Evolutionary conservation across 2,888 invertebrate genomes (phyloP).

Genomic region (Athalia circularis): DNA sequence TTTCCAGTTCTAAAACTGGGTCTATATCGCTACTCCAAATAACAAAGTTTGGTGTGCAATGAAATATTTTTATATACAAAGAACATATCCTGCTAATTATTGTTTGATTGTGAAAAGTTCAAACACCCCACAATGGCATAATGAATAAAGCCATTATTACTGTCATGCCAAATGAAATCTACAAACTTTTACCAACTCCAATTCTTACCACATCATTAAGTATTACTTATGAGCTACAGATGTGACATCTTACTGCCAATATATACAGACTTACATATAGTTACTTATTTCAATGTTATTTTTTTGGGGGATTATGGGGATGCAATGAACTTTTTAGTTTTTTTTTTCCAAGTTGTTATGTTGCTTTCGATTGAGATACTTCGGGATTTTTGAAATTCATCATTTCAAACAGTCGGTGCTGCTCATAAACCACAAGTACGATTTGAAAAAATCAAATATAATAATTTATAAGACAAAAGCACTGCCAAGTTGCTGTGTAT

Average conservation of each 20-base stretch:
- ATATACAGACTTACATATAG: constrained; percentile 46
- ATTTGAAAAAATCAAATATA: constrained; percentile 1
- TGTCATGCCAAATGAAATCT: background rate
- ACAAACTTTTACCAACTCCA: background rate
- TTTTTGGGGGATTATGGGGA: background rate
- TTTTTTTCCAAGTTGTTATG: constrained; percentile 12
- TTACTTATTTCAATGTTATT: constrained; percentile 43
- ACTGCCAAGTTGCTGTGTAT: constrained; percentile 38
- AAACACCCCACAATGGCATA: constrained; percentile 4
- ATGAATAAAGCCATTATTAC: background rate
- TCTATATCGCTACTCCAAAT: too few relatives aligned
- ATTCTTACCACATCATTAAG: constrained; percentile 29
- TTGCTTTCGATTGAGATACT: background rate
- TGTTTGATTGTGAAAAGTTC: too few relatives aligned
- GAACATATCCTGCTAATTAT: too few relatives aligned
- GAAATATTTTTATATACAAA: too few relatives aligned
- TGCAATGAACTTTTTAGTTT: constrained; percentile 5
- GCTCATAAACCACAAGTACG: too few relatives aligned
- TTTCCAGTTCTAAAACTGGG: too few relatives aligned
- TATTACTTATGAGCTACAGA: constrained; percentile 42
- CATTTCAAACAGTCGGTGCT: too few relatives aligned
- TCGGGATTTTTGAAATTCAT: too few relatives aligned
- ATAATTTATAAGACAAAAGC: constrained; percentile 24
- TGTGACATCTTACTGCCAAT: constrained; percentile 47
- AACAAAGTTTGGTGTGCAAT: too few relatives aligned